These are phyloP conservation scores for Peribatodes rhomboidaria DNA, from an alignment of 2,888 invertebrate genomes.

Conservation along the genomic window DNA sequence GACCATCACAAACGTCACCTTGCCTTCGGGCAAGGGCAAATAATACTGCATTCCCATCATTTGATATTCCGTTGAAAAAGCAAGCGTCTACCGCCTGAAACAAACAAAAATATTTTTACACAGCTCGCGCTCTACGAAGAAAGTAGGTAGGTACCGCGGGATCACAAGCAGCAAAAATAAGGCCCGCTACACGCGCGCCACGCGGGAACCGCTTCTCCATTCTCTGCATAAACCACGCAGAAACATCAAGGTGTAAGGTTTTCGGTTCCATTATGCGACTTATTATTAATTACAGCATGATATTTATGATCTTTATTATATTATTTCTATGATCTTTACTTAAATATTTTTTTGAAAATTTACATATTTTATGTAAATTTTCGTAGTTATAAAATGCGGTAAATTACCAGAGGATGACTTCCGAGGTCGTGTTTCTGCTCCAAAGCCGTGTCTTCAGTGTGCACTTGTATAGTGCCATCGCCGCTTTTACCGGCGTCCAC, in stretches of 20 bases:
- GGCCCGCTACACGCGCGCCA: too few species aligned
- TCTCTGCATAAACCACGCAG: too few species aligned
- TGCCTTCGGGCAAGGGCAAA: slow-evolving; percentile 87
- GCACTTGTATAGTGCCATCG: slow-evolving; percentile 72
- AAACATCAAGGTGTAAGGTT: too few species aligned
- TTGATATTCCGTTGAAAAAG: slow-evolving; percentile 88
- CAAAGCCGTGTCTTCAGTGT: slow-evolving; percentile 71
- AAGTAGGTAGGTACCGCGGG: too few species aligned
- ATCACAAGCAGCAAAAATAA: too few species aligned
- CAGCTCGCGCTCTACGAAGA: too few species aligned
- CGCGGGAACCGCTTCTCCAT: too few species aligned
- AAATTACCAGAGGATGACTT: slow-evolving; percentile 52
- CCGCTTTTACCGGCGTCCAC: slow-evolving; percentile 66
- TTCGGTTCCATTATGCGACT: too few species aligned
- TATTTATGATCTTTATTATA: too few species aligned
- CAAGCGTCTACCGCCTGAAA: slow-evolving; percentile 89
- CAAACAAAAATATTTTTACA: not conserved
- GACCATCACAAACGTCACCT: slow-evolving; percentile 86
- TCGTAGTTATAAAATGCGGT: not conserved
- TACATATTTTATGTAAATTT: not conserved
- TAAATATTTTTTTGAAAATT: too few species aligned
- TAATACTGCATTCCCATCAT: slow-evolving; percentile 86
- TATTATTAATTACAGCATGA: too few species aligned
- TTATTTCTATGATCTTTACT: too few species aligned
- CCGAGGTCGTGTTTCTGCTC: slow-evolving; percentile 87